Evolutionary conservation across 2,797 vertebrate species (phyloP).

Genomic region (Tauraco hartlaubi): DNA sequence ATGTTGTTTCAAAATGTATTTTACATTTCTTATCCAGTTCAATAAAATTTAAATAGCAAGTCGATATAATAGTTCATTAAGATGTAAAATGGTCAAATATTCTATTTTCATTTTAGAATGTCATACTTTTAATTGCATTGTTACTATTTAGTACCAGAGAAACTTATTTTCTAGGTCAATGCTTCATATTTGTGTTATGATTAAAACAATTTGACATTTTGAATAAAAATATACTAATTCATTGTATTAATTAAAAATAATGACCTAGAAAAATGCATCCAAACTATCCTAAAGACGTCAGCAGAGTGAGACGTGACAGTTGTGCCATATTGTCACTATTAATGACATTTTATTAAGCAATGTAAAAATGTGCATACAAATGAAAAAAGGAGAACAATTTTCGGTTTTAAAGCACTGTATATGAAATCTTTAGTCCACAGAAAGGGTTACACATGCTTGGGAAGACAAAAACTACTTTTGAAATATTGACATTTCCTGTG

Average conservation of each 20-base stretch:
- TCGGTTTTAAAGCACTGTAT: not conserved
- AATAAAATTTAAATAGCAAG: conserved; percentile 33
- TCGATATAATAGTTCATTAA: conserved; percentile 37
- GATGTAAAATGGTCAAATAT: conserved; percentile 46
- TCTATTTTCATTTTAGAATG: conserved; percentile 53
- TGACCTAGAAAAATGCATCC: conserved; percentile 47
- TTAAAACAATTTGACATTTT: conserved; percentile 64
- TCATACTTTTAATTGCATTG: conserved; percentile 46
- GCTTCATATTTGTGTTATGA: conserved; percentile 45
- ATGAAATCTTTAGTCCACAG: not conserved
- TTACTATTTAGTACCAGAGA: conserved; percentile 36
- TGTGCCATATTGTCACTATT: not conserved
- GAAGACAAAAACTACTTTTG: conserved; percentile 31
- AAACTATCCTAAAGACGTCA: conserved; percentile 29
- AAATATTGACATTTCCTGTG: conserved; percentile 50
- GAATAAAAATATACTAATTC: conserved; percentile 56
- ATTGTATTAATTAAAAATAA: conserved; percentile 69
- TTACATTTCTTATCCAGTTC: conserved; percentile 17
- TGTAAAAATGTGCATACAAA: not conserved
- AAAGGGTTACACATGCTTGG: not conserved
- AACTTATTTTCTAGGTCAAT: conserved; percentile 45
- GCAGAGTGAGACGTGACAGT: not conserved
- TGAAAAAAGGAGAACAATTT: not conserved
- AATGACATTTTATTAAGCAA: conserved; percentile 9
- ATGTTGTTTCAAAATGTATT: not conserved